Evolutionary conservation across 2,113 vertebrate species (phyloP).

Genomic region (Misgurnus mizolepis): DNA sequence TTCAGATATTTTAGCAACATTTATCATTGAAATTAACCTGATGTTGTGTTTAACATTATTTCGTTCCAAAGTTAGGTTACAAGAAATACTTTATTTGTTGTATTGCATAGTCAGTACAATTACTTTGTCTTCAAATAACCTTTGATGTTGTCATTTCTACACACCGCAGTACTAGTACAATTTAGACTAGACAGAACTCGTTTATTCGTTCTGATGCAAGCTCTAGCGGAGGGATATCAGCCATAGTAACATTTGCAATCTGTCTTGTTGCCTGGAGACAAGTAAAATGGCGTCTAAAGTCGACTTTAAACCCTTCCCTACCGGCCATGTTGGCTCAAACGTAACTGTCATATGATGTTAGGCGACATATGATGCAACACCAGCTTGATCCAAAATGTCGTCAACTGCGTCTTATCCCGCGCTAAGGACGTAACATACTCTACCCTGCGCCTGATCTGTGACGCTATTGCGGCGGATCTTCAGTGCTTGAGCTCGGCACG

Average conservation of each 20-base stretch:
- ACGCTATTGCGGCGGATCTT: conserved; percentile 76
- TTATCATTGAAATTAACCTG: no score
- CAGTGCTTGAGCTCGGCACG: conserved; percentile 78
- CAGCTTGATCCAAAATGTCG: conserved; percentile 71
- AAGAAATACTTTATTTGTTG: no score
- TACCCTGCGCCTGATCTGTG: conserved; percentile 49
- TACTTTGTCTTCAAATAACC: no score
- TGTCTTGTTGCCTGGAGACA: conserved; percentile 76
- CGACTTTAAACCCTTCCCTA: conserved; percentile 48
- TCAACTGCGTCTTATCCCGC: conserved; percentile 54
- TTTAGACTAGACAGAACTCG: not conserved
- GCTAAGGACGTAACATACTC: conserved; percentile 61
- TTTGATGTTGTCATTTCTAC: no score
- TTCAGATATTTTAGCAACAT: no score
- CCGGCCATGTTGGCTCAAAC: conserved; percentile 71
- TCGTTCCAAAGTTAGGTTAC: no score
- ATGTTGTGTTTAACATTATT: no score
- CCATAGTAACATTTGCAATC: conserved; percentile 3
- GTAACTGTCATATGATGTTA: not conserved
- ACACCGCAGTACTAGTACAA: no score
- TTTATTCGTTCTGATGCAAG: not conserved
- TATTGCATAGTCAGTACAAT: no score
- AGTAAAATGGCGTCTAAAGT: conserved; percentile 64
- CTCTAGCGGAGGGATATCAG: conserved; percentile 19
- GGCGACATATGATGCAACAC: not conserved